Evolutionary conservation across 2,888 invertebrate genomes (phyloP), one percentile per base, ranked within the genome.

Genomic region (Drosophila subquinaria): DNA sequence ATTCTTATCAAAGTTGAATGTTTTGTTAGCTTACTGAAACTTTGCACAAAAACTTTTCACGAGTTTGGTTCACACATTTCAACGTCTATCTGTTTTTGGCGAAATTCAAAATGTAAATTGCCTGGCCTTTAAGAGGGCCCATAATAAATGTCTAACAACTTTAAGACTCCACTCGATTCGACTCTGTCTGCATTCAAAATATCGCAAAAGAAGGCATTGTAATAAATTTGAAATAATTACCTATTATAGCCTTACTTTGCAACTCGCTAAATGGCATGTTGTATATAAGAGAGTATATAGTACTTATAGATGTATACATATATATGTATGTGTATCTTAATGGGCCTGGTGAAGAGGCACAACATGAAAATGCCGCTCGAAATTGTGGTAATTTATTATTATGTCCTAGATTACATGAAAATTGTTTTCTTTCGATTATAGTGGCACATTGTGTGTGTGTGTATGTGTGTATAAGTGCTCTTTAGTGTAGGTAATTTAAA

Each of bases 201-300:
- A 74, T 45, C 57, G 62, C 57, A 13, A 43, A 38, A 23, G n/a
- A 56, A 56, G 78, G 63, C 69, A 89, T 81, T 81, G 90, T 82
- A 90, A 92, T 92, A 92, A 92, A 91, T 92, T 92, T 91, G 70
- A 89, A 89, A 91, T 92, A 92, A 92, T 92, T 92, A 91, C 91
- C 90, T 90, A 91, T 91, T 91, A 91, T 87, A 83, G 85, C 77
- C 72, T 75, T 72, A 71, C 81, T 81, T 73, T 84, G 50, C 64
- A 69, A 77, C 81, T 75, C 72, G 76, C 69, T 74, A 63, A 57
- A 45, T 45, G 23, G 13, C 20, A 27, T 45, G 20, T 52, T 57
- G 23, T 51, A 43, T 56, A 62, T 45, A 40, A 42, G n/a, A 33
- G 13, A 45, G 45, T 27, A 45, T 45, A 45, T 11, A 13, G 30